A percentile compares a stretch with the other conserved stretches of the same genome.
phyloP scores from a whole-genome alignment of 2,113 vertebrate genomes.

The Callipepla squamata region DNA sequence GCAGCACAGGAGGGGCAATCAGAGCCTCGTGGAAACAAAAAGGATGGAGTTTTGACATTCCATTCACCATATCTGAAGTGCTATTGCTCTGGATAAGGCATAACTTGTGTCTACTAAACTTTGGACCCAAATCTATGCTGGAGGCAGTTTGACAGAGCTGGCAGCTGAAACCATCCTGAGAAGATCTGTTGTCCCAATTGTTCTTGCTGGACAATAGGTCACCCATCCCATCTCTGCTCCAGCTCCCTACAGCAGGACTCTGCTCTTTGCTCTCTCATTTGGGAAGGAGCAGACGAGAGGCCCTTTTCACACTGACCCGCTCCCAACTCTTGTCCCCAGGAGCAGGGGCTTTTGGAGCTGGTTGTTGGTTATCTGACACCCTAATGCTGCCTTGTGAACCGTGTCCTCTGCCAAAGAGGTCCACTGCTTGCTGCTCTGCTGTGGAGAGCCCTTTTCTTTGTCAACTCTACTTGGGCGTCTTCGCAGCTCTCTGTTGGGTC shows the following conservation, averaged over 20 bases:
- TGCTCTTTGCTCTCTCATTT: not conserved
- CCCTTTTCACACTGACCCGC: rapidly evolving
- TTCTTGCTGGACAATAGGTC: not conserved
- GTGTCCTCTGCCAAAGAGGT: not conserved
- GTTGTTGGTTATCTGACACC: not conserved
- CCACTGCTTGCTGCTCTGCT: too few species aligned
- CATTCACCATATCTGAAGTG: not conserved
- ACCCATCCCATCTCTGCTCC: not conserved
- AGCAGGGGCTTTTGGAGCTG: not conserved
- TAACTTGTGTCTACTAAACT: not conserved
- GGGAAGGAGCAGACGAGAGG: rapidly evolving
- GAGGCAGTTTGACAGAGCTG: not conserved
- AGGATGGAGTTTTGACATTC: too few species aligned
- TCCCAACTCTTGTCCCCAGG: not conserved
- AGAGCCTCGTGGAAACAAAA: not conserved
- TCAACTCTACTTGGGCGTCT: not conserved
- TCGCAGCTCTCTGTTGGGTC: not conserved
- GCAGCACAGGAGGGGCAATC: not conserved
- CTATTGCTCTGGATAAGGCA: not conserved
- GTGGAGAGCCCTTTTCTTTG: rapidly evolving
- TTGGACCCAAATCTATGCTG: rapidly evolving
- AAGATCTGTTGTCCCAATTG: not conserved
- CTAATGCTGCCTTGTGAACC: not conserved
- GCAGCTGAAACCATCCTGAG: not conserved
- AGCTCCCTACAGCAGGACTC: rapidly evolving